Evolutionary conservation across 1,140 invertebrate species (phyloP).

Genomic region (Grapholita molesta): DNA sequence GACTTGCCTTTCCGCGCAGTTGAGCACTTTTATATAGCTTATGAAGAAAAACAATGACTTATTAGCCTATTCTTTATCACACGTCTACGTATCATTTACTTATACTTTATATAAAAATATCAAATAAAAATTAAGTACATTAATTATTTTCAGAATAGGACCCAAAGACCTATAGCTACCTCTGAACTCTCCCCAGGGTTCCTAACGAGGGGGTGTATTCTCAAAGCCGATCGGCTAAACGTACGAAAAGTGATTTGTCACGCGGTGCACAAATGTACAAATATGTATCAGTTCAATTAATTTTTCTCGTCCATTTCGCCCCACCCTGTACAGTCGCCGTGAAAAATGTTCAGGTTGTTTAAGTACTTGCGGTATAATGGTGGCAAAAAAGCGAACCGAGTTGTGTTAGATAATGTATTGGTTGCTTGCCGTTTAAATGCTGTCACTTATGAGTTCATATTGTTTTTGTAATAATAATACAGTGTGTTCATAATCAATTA

Average conservation of each 20-base stretch:
- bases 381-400: background rate
- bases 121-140: background rate
- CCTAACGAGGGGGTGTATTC: background rate
- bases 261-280: constrained; percentile 19
- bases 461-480: no score
- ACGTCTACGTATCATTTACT: no score
- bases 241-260: constrained; percentile 26
- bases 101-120: no score
- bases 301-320: constrained; percentile 49
- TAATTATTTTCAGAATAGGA: background rate
- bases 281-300: constrained; percentile 54
- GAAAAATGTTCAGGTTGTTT: constrained; percentile 26
- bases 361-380: background rate
- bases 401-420: background rate
- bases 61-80: no score
- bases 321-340: constrained; percentile 24
- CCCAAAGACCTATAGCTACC: background rate
- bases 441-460: background rate
- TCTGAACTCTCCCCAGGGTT: background rate
- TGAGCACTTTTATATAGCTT: no score
- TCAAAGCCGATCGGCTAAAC: constrained; percentile 20
- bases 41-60: no score
- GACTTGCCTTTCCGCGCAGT: no score
- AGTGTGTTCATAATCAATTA: no score
- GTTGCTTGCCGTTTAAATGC: background rate